phyloP scores from a whole-genome alignment of 2,797 vertebrate species.

The Hylomyscus alleni region DNA sequence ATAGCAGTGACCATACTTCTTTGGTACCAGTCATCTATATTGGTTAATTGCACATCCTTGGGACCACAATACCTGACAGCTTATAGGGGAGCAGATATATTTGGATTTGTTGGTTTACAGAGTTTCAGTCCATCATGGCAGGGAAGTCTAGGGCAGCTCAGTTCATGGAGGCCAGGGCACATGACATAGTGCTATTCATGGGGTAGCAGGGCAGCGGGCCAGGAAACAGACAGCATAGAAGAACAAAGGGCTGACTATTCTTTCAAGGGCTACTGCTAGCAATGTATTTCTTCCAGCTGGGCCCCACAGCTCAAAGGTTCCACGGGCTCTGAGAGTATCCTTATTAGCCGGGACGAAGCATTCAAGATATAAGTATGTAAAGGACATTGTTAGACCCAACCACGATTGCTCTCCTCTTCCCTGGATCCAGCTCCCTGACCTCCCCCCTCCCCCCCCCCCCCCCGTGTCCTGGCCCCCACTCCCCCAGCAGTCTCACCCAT shows the following conservation, averaged over 20 bases:
- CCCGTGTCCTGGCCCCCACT: fast-evolving
- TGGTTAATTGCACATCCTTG: background rate
- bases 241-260: background rate
- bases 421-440: too few species aligned
- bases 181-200: background rate
- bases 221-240: background rate
- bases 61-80: background rate
- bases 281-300: background rate
- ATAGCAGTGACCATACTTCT: background rate
- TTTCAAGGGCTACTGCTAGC: background rate
- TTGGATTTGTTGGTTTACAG: background rate
- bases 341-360: background rate
- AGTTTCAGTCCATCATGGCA: background rate
- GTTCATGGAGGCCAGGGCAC: too few species aligned
- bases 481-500: background rate
- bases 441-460: too few species aligned
- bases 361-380: background rate
- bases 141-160: background rate
- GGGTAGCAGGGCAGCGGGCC: background rate
- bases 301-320: background rate
- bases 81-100: background rate
- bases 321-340: background rate
- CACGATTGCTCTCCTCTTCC: background rate
- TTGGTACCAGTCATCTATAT: background rate
- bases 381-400: background rate